Conservation (phyloP, 2,888 invertebrate species). For the Lasius platythorax region DNA sequence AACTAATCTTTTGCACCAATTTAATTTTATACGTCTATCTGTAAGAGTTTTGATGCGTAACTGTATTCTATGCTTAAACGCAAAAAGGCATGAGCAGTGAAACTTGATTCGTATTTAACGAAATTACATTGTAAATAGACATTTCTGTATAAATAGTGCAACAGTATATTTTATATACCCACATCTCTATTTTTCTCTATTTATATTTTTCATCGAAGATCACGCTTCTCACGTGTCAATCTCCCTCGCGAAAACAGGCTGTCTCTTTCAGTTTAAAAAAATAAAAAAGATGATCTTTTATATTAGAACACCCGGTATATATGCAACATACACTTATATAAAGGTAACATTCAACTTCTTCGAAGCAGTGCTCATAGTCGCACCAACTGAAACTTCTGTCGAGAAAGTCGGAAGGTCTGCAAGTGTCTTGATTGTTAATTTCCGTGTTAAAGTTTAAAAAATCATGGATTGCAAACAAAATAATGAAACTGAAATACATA, state of each 20-base stretch:
- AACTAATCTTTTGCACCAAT: too few species aligned
- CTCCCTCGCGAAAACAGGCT: background rate
- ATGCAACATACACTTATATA: background rate
- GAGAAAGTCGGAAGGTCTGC: background rate
- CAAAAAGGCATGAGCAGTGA: too few species aligned
- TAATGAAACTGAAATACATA: too few species aligned
- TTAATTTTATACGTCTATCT: too few species aligned
- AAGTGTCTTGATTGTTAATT: background rate
- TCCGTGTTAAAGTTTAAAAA: background rate
- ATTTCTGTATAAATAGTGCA: background rate
- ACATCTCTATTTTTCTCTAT: background rate
- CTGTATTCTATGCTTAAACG: too few species aligned
- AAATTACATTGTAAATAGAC: background rate
- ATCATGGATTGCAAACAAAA: background rate
- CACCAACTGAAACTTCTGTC: background rate
- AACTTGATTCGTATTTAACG: background rate
- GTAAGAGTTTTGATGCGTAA: too few species aligned
- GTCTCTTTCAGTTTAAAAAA: background rate
- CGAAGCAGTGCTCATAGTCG: background rate
- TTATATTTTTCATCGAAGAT: background rate
- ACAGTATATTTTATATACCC: background rate
- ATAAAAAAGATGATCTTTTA: background rate
- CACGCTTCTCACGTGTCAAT: background rate
- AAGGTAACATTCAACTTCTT: background rate
- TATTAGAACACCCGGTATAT: background rate